A percentile compares a stretch with the other conserved stretches of the same genome.
phyloP scores from a whole-genome alignment of 2,888 invertebrate genomes.

The Drosophila vallismaia region DNA sequence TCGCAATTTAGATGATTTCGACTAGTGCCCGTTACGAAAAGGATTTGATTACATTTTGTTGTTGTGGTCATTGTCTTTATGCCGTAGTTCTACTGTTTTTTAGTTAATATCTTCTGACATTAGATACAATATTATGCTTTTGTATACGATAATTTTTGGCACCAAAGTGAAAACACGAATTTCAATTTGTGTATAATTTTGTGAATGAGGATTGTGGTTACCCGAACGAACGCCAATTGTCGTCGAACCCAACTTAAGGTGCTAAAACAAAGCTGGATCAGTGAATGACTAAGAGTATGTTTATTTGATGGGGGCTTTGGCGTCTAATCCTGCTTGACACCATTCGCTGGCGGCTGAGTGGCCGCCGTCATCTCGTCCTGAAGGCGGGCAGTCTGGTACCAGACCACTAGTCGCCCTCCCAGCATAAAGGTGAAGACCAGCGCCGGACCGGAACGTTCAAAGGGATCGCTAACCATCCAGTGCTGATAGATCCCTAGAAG shows the following conservation, averaged over 20 bases:
- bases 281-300: slow-evolving; percentile 53
- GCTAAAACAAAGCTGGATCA: slow-evolving; percentile 71
- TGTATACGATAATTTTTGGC: slow-evolving; percentile 61
- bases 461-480: slow-evolving; percentile 95
- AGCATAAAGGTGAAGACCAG: slow-evolving; percentile 97
- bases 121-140: slow-evolving; percentile 42
- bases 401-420: slow-evolving; percentile 94
- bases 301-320: slow-evolving; percentile 14
- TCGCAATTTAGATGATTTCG: slow-evolving; percentile 38
- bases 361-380: slow-evolving; percentile 85
- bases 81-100: slow-evolving; percentile 32
- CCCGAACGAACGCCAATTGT: slow-evolving; percentile 51
- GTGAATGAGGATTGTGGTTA: slow-evolving; percentile 20
- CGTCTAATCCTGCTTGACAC: slow-evolving; percentile 86
- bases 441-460: slow-evolving; percentile 95
- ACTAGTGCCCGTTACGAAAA: slow-evolving; percentile 28
- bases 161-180: slow-evolving; percentile 68
- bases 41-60: slow-evolving; percentile 40
- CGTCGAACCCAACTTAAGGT: slow-evolving; percentile 52
- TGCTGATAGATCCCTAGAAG: slow-evolving; percentile 96
- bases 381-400: slow-evolving; percentile 87
- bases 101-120: slow-evolving; percentile 59
- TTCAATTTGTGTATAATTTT: slow-evolving; percentile 59
- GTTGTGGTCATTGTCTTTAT: slow-evolving; percentile 42
- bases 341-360: slow-evolving; percentile 86